Percentiles rank a stretch among this genome's conserved stretches.
Evolutionary conservation across 2,888 invertebrate species (phyloP).

Genomic region (Stenodema calcarata): DNA sequence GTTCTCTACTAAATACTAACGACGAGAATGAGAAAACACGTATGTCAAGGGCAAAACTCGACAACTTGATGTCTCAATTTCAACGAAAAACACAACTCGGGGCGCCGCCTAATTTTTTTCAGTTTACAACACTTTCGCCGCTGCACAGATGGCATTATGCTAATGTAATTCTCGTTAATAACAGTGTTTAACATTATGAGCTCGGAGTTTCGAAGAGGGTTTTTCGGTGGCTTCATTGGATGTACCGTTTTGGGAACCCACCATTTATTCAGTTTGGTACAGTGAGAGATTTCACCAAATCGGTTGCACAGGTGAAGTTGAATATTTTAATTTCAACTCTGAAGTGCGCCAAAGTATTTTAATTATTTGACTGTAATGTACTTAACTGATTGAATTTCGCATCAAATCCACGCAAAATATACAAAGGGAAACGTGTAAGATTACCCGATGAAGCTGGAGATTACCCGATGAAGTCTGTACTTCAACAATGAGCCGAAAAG

Average conservation of each 20-base stretch:
- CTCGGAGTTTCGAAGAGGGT: background rate
- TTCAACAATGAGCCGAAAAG: background rate
- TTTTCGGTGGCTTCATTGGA: background rate
- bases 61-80: background rate
- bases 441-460: background rate
- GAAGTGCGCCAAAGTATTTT: too few relatives aligned
- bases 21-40: background rate
- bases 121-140: background rate
- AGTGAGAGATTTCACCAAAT: background rate
- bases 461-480: too few relatives aligned
- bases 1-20: background rate
- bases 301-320: background rate
- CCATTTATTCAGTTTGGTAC: background rate
- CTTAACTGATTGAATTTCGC: too few relatives aligned
- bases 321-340: too few relatives aligned
- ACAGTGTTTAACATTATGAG: conserved; percentile 9
- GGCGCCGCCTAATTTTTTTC: background rate
- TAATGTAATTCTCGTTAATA: background rate
- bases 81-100: background rate
- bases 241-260: background rate
- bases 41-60: background rate
- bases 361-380: too few relatives aligned
- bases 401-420: background rate
- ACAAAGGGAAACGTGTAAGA: background rate
- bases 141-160: background rate